These are phyloP conservation scores for Salvelinus namaycush DNA, from an alignment of 2,113 vertebrate species.

Conservation along the genomic window DNA sequence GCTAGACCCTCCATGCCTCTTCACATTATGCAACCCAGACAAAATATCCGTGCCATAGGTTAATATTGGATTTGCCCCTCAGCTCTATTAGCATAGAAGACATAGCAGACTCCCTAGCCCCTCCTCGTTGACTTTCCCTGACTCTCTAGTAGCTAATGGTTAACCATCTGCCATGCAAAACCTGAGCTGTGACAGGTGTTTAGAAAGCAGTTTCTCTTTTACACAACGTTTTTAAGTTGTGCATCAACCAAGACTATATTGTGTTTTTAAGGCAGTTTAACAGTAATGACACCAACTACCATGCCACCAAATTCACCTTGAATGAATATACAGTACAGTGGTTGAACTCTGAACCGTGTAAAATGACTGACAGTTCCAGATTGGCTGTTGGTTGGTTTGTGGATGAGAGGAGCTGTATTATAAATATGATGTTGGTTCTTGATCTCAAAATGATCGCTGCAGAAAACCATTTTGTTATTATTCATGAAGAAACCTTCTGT, in stretches of 20 bases:
- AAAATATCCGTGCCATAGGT: neutral
- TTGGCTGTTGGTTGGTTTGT: slow-evolving; percentile 26
- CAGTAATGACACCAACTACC: no score
- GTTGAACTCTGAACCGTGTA: no score
- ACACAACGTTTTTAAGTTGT: no score
- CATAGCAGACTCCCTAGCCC: slow-evolving; percentile 4
- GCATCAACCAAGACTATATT: no score
- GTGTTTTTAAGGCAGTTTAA: no score
- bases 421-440: slow-evolving; percentile 27
- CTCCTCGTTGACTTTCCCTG: neutral
- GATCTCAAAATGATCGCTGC: slow-evolving; percentile 48
- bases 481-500: slow-evolving; percentile 75
- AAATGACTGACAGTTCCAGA: no score
- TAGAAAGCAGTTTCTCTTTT: no score
- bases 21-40: neutral
- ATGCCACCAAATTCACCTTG: neutral
- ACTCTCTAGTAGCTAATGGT: no score
- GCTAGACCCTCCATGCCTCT: neutral
- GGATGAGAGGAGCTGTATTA: slow-evolving; percentile 35
- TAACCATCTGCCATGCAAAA: no score
- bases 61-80: neutral
- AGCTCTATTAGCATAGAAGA: neutral
- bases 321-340: neutral
- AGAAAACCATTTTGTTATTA: slow-evolving; percentile 55
- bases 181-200: no score